A percentile compares a stretch with the other conserved stretches of the same genome.
These are phyloP conservation scores for Mesocricetus auratus DNA, from an alignment of 2,113 vertebrate genomes.

Conservation along the genomic window DNA sequence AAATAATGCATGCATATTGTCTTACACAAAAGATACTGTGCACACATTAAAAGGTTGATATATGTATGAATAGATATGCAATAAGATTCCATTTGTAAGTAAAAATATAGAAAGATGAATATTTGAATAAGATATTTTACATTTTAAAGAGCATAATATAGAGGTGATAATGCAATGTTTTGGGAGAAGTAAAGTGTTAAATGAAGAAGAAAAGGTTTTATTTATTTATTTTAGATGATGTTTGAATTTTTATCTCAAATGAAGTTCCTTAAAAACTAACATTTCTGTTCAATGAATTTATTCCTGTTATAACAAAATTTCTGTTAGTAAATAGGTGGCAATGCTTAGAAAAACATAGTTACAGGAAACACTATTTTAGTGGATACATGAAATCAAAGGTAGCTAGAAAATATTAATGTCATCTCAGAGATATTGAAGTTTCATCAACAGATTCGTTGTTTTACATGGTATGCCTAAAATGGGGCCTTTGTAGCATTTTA, in stretches of 20 bases:
- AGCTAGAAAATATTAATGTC: not conserved
- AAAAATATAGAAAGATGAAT: not conserved
- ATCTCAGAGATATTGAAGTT: constrained; percentile 17
- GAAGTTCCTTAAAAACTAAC: not conserved
- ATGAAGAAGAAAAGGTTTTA: constrained; percentile 6
- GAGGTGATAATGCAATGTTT: not conserved
- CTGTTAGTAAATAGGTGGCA: not conserved
- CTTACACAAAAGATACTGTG: not conserved
- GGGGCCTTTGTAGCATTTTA: not conserved
- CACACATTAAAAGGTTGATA: constrained; percentile 13
- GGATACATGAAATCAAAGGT: not conserved
- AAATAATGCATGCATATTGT: not conserved
- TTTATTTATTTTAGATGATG: constrained; percentile 18
- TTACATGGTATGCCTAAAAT: not conserved
- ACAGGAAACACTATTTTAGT: not conserved
- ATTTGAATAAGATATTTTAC: not conserved
- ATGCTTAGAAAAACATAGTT: not conserved
- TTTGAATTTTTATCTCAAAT: not conserved
- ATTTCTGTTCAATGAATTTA: not conserved
- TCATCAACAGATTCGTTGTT: not conserved
- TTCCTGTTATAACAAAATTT: not conserved
- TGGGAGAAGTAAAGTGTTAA: not conserved
- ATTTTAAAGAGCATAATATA: constrained; percentile 6
- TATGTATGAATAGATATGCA: not conserved
- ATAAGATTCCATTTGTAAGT: not conserved